phyloP scores from a whole-genome alignment of 2,113 vertebrate species.

The Coryphaenoides rupestris region DNA sequence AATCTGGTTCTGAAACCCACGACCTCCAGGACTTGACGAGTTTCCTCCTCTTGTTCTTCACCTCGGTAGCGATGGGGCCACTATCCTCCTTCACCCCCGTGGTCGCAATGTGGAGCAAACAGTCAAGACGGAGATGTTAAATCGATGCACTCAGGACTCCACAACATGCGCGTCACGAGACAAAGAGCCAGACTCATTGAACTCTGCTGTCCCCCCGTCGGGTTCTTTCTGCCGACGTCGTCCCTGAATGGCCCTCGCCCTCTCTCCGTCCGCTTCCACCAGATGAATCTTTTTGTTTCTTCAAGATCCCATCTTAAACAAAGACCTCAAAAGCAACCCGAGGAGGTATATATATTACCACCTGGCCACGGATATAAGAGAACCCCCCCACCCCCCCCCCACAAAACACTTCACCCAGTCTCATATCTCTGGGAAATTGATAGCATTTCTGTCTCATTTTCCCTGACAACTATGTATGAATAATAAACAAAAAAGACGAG shows the following conservation, averaged over 20 bases:
- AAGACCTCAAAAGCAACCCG: background rate
- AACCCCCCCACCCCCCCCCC: background rate
- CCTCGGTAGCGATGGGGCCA: too few relatives aligned
- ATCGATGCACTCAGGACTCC: too few relatives aligned
- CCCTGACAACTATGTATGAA: slow-evolving; percentile 36
- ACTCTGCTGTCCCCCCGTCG: too few relatives aligned
- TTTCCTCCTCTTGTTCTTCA: background rate
- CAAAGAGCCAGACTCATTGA: too few relatives aligned
- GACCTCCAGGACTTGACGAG: background rate
- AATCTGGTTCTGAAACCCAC: slow-evolving; percentile 32
- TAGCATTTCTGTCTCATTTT: slow-evolving; percentile 31
- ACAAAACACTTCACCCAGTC: background rate
- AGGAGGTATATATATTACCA: background rate
- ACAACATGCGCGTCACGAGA: too few relatives aligned
- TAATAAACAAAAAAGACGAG: slow-evolving; percentile 45
- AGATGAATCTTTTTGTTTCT: slow-evolving; percentile 10
- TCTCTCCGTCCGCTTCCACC: background rate
- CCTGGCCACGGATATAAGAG: slow-evolving; percentile 18
- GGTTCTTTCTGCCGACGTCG: background rate
- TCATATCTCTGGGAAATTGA: slow-evolving; percentile 10
- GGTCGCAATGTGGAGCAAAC: too few relatives aligned
- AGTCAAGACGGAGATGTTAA: too few relatives aligned
- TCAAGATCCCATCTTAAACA: background rate
- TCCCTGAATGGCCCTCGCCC: background rate
- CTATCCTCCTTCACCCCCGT: too few relatives aligned